A percentile compares a stretch with the other conserved stretches of the same genome.
Conservation (phyloP, 2,113 vertebrate genomes). For the Callionymus lyra region DNA sequence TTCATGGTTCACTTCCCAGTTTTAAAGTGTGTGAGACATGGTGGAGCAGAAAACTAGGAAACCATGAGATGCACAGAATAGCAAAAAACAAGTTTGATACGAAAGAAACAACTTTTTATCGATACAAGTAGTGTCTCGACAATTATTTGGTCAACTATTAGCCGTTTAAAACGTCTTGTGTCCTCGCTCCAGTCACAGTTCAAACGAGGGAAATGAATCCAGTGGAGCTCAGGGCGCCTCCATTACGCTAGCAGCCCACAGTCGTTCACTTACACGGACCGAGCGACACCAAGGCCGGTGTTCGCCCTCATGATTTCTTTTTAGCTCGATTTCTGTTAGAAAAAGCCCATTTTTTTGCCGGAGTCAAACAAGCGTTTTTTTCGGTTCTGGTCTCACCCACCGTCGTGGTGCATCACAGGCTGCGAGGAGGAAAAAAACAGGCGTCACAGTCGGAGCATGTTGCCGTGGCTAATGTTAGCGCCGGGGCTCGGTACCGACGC, state of each 20-base stretch:
- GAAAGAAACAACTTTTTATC: no score
- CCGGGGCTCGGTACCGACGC: conserved; percentile 2
- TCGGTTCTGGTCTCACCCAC: conserved; percentile 27
- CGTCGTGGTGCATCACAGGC: conserved; percentile 47
- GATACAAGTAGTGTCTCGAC: no score
- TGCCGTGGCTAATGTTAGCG: conserved; percentile 30
- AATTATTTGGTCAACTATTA: conserved; percentile 14
- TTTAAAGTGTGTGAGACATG: conserved; percentile 34
- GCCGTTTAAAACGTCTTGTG: no score
- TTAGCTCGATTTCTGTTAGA: conserved; percentile 13
- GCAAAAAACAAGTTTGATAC: no score
- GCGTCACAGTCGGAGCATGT: conserved; percentile 62
- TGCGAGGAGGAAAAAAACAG: conserved; percentile 56
- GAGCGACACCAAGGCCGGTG: conserved; percentile 47
- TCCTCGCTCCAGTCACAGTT: no score
- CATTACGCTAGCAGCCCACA: conserved; percentile 44
- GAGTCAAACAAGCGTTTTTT: conserved; percentile 10
- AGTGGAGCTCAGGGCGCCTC: conserved; percentile 46
- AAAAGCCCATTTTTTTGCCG: conserved; percentile 47
- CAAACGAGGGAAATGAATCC: conserved; percentile 20
- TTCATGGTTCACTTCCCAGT: conserved; percentile 69
- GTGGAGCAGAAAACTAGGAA: conserved; percentile 22
- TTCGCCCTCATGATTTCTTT: conserved; percentile 26
- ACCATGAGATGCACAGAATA: background rate
- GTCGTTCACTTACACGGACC: conserved; percentile 42